Percentiles rank a stretch among this genome's conserved stretches.
phyloP scores from a whole-genome alignment of 1,140 invertebrate genomes.

The Limonius californicus region DNA sequence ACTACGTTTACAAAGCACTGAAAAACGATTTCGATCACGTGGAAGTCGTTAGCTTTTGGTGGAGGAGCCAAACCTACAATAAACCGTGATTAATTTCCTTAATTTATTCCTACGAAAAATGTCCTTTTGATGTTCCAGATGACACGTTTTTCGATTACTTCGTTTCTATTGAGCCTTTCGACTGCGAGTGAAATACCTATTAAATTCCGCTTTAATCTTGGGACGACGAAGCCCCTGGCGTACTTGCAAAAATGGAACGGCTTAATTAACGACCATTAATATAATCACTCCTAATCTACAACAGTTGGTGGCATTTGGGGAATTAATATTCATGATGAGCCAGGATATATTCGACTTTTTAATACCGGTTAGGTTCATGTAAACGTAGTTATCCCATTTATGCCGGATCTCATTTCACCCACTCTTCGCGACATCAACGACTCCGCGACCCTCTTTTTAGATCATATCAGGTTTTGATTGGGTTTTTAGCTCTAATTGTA shows the following conservation, averaged over 20 bases:
- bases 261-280: conserved; percentile 3
- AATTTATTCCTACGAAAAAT: too few species aligned
- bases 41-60: not conserved
- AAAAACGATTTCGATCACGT: not conserved
- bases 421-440: conserved; percentile 6
- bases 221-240: too few species aligned
- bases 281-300: not conserved
- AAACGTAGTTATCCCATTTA: conserved; percentile 11
- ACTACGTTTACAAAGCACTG: conserved; percentile 9
- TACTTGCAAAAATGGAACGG: not conserved
- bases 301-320: not conserved
- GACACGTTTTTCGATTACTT: too few species aligned
- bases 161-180: too few species aligned
- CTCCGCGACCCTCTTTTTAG: conserved; percentile 8
- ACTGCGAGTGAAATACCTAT: not conserved
- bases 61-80: too few species aligned
- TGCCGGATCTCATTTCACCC: conserved; percentile 8
- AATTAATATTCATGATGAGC: not conserved
- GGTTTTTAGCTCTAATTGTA: conserved; percentile 14
- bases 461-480: conserved; percentile 12
- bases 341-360: not conserved
- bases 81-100: too few species aligned
- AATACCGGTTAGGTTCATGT: not conserved
- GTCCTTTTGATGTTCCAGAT: too few species aligned
- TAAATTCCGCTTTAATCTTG: not conserved